Evolutionary conservation across 2,888 invertebrate species (phyloP).

Genomic region (Deilephila porcellus): DNA sequence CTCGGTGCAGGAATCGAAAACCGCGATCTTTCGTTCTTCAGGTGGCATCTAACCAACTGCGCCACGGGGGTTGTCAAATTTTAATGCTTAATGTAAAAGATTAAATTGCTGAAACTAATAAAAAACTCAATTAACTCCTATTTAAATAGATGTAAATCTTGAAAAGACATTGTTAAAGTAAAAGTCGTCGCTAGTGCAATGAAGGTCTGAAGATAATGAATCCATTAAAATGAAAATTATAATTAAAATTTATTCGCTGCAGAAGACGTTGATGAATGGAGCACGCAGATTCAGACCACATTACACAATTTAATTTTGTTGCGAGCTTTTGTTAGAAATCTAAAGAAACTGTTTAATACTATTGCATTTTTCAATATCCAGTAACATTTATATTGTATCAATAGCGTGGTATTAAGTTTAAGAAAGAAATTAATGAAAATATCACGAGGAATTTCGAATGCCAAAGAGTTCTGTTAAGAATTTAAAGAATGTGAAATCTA

Average conservation of each 20-base stretch:
- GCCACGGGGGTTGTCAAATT: too few species aligned
- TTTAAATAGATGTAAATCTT: background rate
- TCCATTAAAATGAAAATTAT: slow-evolving; percentile 15
- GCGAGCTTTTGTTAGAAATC: background rate
- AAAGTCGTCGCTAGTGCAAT: background rate
- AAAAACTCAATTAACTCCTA: background rate
- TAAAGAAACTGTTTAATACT: background rate
- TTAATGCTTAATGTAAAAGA: too few species aligned
- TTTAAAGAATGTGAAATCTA: too few species aligned
- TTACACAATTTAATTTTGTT: background rate
- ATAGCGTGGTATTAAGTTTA: too few species aligned
- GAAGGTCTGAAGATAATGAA: slow-evolving; percentile 14
- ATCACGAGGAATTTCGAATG: too few species aligned
- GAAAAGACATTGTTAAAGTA: background rate
- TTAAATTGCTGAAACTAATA: background rate
- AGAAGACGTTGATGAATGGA: slow-evolving; percentile 20
- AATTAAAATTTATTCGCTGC: slow-evolving; percentile 21
- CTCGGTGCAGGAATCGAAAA: too few species aligned
- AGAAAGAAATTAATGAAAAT: too few species aligned
- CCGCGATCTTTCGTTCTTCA: too few species aligned
- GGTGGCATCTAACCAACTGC: too few species aligned
- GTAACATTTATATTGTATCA: background rate
- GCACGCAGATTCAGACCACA: background rate
- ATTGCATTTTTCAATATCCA: background rate
- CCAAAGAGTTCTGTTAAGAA: too few species aligned